These are phyloP conservation scores for Sciurus vulgaris DNA, from an alignment of 2,797 vertebrate species.

Conservation along the genomic window DNA sequence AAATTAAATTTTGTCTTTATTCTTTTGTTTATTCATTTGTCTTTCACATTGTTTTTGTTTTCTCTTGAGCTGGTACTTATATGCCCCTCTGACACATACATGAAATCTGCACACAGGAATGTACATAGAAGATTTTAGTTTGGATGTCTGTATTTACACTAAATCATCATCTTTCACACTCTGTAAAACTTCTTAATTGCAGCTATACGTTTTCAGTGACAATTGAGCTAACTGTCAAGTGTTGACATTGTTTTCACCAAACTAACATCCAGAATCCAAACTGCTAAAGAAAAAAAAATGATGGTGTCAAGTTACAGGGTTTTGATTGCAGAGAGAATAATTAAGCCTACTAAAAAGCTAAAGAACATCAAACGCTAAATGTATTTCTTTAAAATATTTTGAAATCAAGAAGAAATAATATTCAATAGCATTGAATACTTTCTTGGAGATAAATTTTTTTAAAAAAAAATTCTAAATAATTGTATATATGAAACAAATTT, in stretches of 20 bases:
- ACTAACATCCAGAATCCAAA: background rate
- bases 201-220: background rate
- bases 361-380: background rate
- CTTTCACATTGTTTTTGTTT: background rate
- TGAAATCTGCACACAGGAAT: background rate
- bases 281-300: background rate
- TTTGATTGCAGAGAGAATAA: background rate
- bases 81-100: background rate
- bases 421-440: background rate
- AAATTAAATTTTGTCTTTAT: background rate
- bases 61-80: background rate
- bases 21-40: background rate
- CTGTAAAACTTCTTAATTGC: background rate
- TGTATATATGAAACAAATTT: background rate
- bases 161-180: background rate
- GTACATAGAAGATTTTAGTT: background rate
- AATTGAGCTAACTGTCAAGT: background rate
- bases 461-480: background rate
- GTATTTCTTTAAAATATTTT: background rate
- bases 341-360: background rate
- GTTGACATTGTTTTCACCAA: background rate
- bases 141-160: background rate
- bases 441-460: background rate
- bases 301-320: background rate
- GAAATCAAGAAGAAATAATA: background rate